Evolutionary conservation across 2,113 vertebrate genomes (phyloP).

Genomic region (Butorides virescens): DNA sequence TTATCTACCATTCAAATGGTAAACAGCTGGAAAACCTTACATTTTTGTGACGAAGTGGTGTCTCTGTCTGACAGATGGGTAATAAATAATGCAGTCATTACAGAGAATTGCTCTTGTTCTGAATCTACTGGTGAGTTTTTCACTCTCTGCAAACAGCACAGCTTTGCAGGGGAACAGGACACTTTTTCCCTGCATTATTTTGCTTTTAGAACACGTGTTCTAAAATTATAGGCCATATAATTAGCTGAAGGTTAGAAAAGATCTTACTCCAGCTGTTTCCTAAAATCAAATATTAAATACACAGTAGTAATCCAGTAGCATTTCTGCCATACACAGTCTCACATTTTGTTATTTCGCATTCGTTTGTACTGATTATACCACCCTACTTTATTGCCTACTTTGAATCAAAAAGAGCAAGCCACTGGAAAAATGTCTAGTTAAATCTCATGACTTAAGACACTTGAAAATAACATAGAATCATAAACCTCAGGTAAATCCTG

Average conservation of each 20-base stretch:
- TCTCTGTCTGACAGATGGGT: neutral
- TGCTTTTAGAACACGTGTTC: neutral
- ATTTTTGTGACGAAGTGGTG: neutral
- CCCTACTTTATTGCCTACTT: neutral
- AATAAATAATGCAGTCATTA: neutral
- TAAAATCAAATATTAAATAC: neutral
- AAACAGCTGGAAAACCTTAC: constrained; percentile 21
- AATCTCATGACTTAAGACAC: neutral
- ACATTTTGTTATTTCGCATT: neutral
- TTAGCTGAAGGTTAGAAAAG: neutral
- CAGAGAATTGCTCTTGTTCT: neutral
- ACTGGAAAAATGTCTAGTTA: neutral
- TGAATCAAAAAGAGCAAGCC: neutral
- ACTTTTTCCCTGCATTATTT: neutral
- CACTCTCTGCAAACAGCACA: neutral
- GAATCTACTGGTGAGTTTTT: neutral
- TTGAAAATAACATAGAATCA: neutral
- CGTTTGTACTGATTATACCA: neutral
- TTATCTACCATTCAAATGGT: neutral
- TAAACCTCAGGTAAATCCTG: neutral
- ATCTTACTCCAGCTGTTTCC: neutral
- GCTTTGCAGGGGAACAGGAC: neutral
- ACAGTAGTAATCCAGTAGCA: neutral
- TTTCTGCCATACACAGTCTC: neutral
- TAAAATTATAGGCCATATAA: neutral